These are phyloP conservation scores for Choloepus didactylus DNA, from an alignment of 2,797 vertebrate species.

Conservation along the genomic window DNA sequence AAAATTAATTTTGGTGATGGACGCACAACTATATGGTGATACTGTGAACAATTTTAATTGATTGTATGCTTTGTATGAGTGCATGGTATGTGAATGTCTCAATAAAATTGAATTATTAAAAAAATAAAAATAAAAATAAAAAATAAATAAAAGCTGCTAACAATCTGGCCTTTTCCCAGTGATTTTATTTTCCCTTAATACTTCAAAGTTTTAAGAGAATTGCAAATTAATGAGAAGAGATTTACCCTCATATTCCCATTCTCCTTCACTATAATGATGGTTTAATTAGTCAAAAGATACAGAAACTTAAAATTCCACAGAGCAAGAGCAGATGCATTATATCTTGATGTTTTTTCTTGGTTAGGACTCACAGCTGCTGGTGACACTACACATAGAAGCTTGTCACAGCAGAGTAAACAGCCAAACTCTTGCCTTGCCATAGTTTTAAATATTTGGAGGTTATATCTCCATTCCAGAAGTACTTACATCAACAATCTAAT, in stretches of 20 bases:
- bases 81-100: no score
- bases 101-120: no score
- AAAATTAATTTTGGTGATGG: no score
- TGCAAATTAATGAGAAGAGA: not conserved
- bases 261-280: not conserved
- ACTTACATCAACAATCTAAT: slow-evolving; percentile 47
- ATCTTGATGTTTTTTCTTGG: not conserved
- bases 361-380: not conserved
- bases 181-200: slow-evolving; percentile 1
- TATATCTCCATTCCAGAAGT: slow-evolving; percentile 21
- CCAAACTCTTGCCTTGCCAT: not conserved
- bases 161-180: not conserved
- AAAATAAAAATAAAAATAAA: no score
- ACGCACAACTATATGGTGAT: no score
- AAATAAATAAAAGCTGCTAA: not conserved
- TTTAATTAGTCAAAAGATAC: not conserved
- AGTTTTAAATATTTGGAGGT: not conserved
- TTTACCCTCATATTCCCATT: not conserved
- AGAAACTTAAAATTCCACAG: not conserved
- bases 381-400: not conserved
- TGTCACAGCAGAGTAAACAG: not conserved
- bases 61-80: no score
- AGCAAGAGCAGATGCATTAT: not conserved
- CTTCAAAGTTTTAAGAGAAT: slow-evolving; percentile 27
- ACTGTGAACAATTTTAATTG: no score